A percentile compares a stretch with the other conserved stretches of the same genome.
Evolutionary conservation across 2,888 invertebrate genomes (phyloP).

Genomic region (Polydrusus tereticollis): DNA sequence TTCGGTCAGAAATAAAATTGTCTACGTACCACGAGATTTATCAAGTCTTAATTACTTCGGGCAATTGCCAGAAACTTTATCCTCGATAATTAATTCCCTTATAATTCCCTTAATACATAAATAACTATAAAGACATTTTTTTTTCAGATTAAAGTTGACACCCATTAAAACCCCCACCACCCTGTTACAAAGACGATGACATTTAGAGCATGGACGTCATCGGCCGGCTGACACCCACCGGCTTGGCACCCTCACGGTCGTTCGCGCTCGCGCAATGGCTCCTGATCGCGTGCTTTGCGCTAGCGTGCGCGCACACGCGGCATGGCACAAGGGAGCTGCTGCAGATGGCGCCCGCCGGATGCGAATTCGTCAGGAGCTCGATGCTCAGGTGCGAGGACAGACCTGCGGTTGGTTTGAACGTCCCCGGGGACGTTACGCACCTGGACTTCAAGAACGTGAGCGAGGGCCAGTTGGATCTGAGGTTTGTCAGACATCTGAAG

Average conservation of each 20-base stretch:
- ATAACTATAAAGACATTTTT: not conserved
- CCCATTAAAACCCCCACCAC: not conserved
- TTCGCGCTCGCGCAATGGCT: conserved; percentile 34
- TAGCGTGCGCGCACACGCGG: conserved; percentile 55
- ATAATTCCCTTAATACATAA: not conserved
- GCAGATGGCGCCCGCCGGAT: conserved; percentile 49
- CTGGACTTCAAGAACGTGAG: conserved; percentile 69
- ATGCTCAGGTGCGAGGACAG: conserved; percentile 54
- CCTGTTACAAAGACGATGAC: conserved; percentile 54
- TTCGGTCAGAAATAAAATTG: no score
- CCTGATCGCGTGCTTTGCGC: conserved; percentile 47
- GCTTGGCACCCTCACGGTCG: conserved; percentile 14
- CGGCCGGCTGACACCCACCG: conserved; percentile 60
- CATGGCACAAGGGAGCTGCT: conserved; percentile 54
- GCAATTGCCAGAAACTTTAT: no score
- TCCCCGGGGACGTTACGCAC: conserved; percentile 66
- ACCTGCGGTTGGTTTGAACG: conserved; percentile 43
- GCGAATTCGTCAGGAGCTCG: conserved; percentile 49
- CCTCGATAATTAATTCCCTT: no score
- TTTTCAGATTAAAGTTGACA: conserved; percentile 18
- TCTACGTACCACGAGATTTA: no score
- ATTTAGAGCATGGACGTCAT: conserved; percentile 58
- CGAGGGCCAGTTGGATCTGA: conserved; percentile 50
- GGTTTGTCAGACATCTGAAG: conserved; percentile 67
- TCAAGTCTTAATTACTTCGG: no score